phyloP scores from a whole-genome alignment of 2,797 vertebrate genomes.

The Natrix natrix region DNA sequence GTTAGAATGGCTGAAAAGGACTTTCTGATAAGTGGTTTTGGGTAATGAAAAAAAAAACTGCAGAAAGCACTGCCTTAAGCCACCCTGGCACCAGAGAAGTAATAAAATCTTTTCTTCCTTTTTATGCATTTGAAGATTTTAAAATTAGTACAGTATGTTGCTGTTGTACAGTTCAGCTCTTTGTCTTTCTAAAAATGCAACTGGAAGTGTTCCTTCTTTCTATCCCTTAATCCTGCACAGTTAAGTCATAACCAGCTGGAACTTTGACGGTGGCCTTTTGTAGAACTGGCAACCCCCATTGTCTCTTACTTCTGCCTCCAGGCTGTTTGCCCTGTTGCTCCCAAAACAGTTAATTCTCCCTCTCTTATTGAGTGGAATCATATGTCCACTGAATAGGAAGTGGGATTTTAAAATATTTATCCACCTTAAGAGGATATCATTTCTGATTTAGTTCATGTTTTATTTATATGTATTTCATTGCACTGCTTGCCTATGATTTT shows the following conservation, averaged over 20 bases:
- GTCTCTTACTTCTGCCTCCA: background rate
- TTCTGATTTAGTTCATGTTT: background rate
- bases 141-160: background rate
- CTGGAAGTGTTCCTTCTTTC: constrained; percentile 13
- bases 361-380: background rate
- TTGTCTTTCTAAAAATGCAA: background rate
- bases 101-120: background rate
- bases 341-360: background rate
- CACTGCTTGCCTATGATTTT: background rate
- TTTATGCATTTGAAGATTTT: background rate
- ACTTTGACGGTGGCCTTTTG: background rate
- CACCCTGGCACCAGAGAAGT: background rate
- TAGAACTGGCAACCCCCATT: background rate
- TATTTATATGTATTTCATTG: background rate
- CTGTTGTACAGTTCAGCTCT: background rate
- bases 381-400: background rate
- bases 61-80: background rate
- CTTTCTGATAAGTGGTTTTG: background rate
- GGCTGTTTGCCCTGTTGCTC: background rate
- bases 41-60: background rate
- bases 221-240: constrained; percentile 21
- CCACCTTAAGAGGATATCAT: background rate
- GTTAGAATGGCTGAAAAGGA: background rate
- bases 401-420: background rate
- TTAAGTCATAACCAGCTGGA: constrained; percentile 2